These are phyloP conservation scores for Ciconia maguari DNA, from an alignment of 2,113 vertebrate species.

Conservation along the genomic window DNA sequence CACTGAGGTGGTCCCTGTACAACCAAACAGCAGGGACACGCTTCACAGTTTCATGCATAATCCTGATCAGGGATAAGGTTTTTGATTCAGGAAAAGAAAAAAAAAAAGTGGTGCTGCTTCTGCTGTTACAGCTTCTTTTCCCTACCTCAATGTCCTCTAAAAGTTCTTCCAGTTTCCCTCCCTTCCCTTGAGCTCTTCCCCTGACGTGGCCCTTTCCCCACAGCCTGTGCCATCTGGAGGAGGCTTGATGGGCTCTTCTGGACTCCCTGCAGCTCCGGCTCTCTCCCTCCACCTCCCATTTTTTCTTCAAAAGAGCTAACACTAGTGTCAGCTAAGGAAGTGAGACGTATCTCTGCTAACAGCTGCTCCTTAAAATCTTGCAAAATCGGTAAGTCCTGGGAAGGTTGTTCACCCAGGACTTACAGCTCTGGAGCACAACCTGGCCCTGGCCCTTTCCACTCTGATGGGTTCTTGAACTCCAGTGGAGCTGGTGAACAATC, in stretches of 20 bases:
- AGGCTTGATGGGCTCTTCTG: background rate
- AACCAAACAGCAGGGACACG: background rate
- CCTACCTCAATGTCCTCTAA: background rate
- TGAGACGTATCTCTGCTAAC: background rate
- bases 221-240: background rate
- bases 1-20: background rate
- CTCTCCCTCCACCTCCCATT: background rate
- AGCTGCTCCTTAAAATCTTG: background rate
- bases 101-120: background rate
- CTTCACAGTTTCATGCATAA: background rate
- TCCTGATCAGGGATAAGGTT: background rate
- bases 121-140: background rate
- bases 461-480: background rate
- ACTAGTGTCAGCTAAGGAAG: background rate
- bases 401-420: background rate
- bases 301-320: background rate
- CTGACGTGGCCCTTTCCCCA: background rate
- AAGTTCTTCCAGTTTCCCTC: background rate
- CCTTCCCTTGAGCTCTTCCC: background rate
- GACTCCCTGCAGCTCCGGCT: background rate
- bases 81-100: background rate
- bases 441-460: background rate
- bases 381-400: background rate
- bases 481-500: background rate
- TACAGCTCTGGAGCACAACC: background rate